Conservation (phyloP, 2,888 invertebrate species). For the Melanotus villosus region DNA sequence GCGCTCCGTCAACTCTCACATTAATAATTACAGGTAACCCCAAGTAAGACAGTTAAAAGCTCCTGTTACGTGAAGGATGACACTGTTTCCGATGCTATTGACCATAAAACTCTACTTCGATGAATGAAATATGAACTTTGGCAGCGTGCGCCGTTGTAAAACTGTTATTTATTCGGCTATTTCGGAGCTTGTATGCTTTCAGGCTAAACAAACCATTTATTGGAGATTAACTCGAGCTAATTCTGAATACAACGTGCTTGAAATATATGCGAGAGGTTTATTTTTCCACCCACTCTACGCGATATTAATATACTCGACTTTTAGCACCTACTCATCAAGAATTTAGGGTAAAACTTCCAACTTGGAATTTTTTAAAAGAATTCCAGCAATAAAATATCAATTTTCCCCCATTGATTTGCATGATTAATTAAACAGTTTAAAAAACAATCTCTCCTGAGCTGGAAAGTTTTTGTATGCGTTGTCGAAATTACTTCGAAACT, state of each 20-base stretch:
- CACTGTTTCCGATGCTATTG: slow-evolving; percentile 1
- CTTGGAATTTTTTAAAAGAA: no score
- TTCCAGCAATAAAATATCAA: background rate
- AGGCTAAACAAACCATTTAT: slow-evolving; percentile 21
- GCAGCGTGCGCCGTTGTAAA: slow-evolving; percentile 9
- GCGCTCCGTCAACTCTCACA: background rate
- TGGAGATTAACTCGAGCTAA: slow-evolving; percentile 18
- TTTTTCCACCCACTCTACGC: slow-evolving; percentile 4
- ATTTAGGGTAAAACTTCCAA: background rate
- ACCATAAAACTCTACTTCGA: slow-evolving; percentile 14
- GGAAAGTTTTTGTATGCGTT: background rate
- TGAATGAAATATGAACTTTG: slow-evolving; percentile 20
- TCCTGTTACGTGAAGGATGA: background rate
- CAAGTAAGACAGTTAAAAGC: background rate
- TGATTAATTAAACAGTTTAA: slow-evolving; percentile 12
- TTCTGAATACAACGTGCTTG: slow-evolving; percentile 6
- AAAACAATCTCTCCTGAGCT: background rate
- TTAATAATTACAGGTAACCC: slow-evolving; percentile 5
- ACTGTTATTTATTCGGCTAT: slow-evolving; percentile 14
- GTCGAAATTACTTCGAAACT: slow-evolving; percentile 10
- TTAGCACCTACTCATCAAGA: background rate
- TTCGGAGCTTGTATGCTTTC: slow-evolving; percentile 15
- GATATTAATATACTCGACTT: background rate
- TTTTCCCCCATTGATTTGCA: slow-evolving; percentile 1
- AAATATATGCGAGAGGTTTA: slow-evolving; percentile 2